phyloP scores from a whole-genome alignment of 2,888 invertebrate species.

The Iphiclides podalirius region DNA sequence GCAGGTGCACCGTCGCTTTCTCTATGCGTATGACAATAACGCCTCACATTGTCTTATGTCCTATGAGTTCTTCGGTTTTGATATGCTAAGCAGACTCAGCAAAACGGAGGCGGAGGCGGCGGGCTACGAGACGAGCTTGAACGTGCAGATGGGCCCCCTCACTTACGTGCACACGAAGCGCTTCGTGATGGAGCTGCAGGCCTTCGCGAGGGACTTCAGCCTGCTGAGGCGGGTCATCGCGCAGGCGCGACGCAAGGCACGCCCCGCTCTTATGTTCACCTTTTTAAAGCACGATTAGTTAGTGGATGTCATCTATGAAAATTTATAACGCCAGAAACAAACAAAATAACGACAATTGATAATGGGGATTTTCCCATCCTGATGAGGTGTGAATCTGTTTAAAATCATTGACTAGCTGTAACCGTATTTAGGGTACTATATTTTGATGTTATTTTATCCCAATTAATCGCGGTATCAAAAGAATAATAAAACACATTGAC shows the following conservation, averaged over 20 bases:
- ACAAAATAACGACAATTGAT: too few relatives aligned
- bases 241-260: constrained; percentile 82
- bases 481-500: too few relatives aligned
- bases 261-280: too few relatives aligned
- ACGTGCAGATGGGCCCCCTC: constrained; percentile 93
- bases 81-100: constrained; percentile 51
- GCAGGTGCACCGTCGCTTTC: constrained; percentile 39
- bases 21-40: background rate
- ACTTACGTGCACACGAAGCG: constrained; percentile 96
- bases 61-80: too few relatives aligned
- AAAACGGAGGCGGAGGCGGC: constrained; percentile 69
- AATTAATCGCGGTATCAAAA: too few relatives aligned
- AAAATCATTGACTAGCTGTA: too few relatives aligned
- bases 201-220: constrained; percentile 91
- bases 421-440: too few relatives aligned
- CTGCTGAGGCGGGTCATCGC: constrained; percentile 89
- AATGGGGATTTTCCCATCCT: too few relatives aligned
- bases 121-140: constrained; percentile 84
- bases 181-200: constrained; percentile 93
- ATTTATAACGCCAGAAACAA: too few relatives aligned
- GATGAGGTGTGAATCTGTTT: too few relatives aligned
- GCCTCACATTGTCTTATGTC: background rate
- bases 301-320: too few relatives aligned
- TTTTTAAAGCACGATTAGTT: background rate
- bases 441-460: too few relatives aligned